Conservation (phyloP, 2,888 invertebrate species). For the Parnassius apollo region DNA sequence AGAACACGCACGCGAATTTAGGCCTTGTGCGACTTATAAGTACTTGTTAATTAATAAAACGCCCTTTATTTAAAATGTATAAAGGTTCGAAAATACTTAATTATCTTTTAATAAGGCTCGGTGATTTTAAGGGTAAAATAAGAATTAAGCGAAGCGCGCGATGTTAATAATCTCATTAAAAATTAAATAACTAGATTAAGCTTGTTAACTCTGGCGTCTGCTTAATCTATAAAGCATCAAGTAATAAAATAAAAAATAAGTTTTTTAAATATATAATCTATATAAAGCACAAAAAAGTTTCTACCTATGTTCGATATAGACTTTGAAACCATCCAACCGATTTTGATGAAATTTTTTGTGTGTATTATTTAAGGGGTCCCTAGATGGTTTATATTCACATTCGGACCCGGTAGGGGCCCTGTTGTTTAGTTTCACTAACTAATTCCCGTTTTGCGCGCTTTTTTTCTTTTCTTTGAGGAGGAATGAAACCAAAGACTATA, state of each 20-base stretch:
- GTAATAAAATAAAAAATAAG: slow-evolving; percentile 6
- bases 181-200: slow-evolving; percentile 12
- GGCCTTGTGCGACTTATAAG: slow-evolving; percentile 6
- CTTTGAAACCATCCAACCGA: too few relatives aligned
- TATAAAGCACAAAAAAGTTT: too few relatives aligned
- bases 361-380: too few relatives aligned
- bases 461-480: too few relatives aligned
- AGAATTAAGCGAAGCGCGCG: background rate
- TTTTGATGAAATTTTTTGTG: too few relatives aligned
- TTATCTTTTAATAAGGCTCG: background rate
- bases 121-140: slow-evolving; percentile 1
- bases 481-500: too few relatives aligned
- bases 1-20: slow-evolving; percentile 6
- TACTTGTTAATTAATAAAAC: slow-evolving; percentile 8
- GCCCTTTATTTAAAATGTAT: slow-evolving; percentile 6
- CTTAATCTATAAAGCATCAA: slow-evolving; percentile 6
- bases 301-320: too few relatives aligned
- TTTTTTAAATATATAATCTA: too few relatives aligned
- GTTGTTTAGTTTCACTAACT: too few relatives aligned
- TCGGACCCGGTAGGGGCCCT: too few relatives aligned
- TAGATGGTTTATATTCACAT: too few relatives aligned
- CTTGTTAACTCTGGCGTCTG: slow-evolving; percentile 3
- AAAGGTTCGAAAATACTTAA: slow-evolving; percentile 4
- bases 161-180: slow-evolving; percentile 12
- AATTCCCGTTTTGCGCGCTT: too few relatives aligned